Conservation (phyloP, 2,888 invertebrate genomes). For the Cryptocephalus moraei region DNA sequence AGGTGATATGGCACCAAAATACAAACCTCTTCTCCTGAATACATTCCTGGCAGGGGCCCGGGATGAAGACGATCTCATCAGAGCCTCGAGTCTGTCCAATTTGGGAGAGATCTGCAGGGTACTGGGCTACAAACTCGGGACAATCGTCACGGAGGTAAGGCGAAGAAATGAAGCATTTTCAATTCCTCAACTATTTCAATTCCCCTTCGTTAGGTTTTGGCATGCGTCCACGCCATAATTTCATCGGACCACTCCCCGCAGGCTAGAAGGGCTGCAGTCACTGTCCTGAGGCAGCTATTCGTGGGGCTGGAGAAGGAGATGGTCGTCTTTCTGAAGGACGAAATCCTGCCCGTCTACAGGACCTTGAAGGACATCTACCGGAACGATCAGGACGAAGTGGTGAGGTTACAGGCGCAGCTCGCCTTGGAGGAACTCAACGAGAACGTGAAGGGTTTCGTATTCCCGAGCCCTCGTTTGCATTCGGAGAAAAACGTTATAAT, state of each 20-base stretch:
- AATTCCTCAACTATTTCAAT: neutral
- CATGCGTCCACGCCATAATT: slow-evolving; percentile 58
- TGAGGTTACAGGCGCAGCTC: slow-evolving; percentile 64
- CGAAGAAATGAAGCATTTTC: no score
- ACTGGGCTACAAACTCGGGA: slow-evolving; percentile 62
- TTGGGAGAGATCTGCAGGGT: slow-evolving; percentile 70
- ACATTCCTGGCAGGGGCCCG: slow-evolving; percentile 59
- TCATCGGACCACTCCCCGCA: slow-evolving; percentile 60
- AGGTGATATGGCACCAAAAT: slow-evolving; percentile 63
- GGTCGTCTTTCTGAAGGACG: slow-evolving; percentile 53
- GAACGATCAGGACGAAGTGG: slow-evolving; percentile 55
- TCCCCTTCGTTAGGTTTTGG: slow-evolving; percentile 50
- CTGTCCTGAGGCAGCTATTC: slow-evolving; percentile 64
- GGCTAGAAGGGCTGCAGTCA: slow-evolving; percentile 68
- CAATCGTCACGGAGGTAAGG: slow-evolving; percentile 61
- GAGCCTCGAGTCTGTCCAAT: slow-evolving; percentile 75
- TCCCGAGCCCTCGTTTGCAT: slow-evolving; percentile 35
- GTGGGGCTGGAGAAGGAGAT: slow-evolving; percentile 64
- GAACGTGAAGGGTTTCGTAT: slow-evolving; percentile 52
- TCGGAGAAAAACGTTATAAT: slow-evolving; percentile 26
- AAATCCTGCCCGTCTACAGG: slow-evolving; percentile 59
- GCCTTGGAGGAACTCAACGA: slow-evolving; percentile 68
- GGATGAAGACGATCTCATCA: slow-evolving; percentile 60
- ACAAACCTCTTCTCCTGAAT: slow-evolving; percentile 59
- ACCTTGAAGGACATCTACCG: slow-evolving; percentile 55